Evolutionary conservation across 2,888 invertebrate genomes (phyloP).

Genomic region (Adela reaumurella): DNA sequence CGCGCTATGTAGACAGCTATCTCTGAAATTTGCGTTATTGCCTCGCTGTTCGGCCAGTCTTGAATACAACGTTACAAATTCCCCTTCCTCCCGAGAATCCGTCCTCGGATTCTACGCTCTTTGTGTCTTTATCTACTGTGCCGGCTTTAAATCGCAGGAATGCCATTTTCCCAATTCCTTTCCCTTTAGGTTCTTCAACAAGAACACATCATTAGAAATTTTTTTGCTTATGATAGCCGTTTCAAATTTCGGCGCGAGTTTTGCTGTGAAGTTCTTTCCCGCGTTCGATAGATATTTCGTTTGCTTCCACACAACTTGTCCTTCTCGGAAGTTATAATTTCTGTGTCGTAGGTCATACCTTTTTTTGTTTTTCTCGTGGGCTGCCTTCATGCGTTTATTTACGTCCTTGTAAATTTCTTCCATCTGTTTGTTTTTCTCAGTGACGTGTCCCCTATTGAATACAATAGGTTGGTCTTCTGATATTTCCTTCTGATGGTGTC

Average conservation of each 20-base stretch:
- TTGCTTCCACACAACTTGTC: conserved; percentile 10
- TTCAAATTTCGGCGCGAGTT: conserved; percentile 5
- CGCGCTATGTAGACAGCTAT: too few relatives aligned
- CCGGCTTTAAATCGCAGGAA: background rate
- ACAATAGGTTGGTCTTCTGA: conserved; percentile 2
- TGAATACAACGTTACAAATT: too few relatives aligned
- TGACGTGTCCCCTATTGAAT: too few relatives aligned
- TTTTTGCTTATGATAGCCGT: conserved; percentile 2
- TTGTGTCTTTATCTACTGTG: background rate
- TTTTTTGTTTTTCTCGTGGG: conserved; percentile 1
- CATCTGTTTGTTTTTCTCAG: too few relatives aligned
- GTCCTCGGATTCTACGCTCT: too few relatives aligned
- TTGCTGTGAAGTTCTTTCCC: conserved; percentile 6
- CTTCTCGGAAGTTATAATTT: background rate
- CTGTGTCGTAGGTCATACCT: background rate
- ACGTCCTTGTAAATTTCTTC: background rate
- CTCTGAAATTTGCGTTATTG: too few relatives aligned
- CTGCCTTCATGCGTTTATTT: background rate
- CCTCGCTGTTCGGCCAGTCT: too few relatives aligned
- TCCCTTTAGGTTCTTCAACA: too few relatives aligned
- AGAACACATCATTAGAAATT: conserved; percentile 3
- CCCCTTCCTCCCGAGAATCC: too few relatives aligned
- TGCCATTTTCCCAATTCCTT: too few relatives aligned
- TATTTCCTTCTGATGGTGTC: conserved; percentile 1
- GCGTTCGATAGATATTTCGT: conserved; percentile 11